Conservation (phyloP, 2,888 invertebrate genomes). For the Aphidius colemani region DNA sequence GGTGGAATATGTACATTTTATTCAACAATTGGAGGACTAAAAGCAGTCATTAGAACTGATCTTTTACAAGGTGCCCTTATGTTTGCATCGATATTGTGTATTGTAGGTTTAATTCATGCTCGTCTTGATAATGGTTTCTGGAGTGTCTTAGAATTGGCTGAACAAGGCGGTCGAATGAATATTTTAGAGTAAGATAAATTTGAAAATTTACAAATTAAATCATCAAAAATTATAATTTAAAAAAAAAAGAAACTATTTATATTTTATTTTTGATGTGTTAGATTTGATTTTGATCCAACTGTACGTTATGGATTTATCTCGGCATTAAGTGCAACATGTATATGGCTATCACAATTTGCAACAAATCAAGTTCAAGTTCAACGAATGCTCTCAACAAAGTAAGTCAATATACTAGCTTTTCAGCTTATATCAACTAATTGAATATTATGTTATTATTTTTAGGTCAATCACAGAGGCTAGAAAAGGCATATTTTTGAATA, state of each 20-base stretch:
- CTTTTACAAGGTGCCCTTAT: slow-evolving; percentile 82
- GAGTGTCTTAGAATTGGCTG: slow-evolving; percentile 72
- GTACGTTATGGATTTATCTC: slow-evolving; percentile 80
- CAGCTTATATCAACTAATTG: not conserved
- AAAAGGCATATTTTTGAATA: slow-evolving; percentile 75
- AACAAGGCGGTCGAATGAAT: slow-evolving; percentile 71
- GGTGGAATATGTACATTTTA: slow-evolving; percentile 82
- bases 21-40: slow-evolving; percentile 88
- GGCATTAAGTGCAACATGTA: slow-evolving; percentile 74
- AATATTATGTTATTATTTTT: not conserved
- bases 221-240: no score
- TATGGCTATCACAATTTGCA: slow-evolving; percentile 78
- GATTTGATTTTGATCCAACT: slow-evolving; percentile 79
- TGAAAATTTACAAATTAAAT: no score
- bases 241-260: no score
- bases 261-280: slow-evolving; percentile 46
- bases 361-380: slow-evolving; percentile 87
- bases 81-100: slow-evolving; percentile 79
- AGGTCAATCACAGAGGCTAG: slow-evolving; percentile 69
- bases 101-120: slow-evolving; percentile 73
- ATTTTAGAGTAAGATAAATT: slow-evolving; percentile 66
- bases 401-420: slow-evolving; percentile 42
- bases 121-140: slow-evolving; percentile 71
- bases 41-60: slow-evolving; percentile 87
- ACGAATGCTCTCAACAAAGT: slow-evolving; percentile 73